Percentiles rank a stretch among this genome's conserved stretches.
phyloP scores from a whole-genome alignment of 2,113 vertebrate genomes.

The Pardalotus punctatus region DNA sequence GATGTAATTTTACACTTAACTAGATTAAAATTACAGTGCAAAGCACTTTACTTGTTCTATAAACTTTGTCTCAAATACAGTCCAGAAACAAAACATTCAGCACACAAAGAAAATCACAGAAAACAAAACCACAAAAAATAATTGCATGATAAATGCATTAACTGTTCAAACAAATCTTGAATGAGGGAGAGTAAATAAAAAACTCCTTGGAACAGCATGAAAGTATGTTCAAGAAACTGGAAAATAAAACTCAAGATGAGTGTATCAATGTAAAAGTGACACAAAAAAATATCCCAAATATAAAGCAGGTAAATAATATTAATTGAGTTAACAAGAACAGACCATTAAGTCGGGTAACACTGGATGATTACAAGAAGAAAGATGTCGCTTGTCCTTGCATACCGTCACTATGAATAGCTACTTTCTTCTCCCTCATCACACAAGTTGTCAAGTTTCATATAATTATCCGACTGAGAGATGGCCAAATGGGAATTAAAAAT shows the following conservation, averaged over 20 bases:
- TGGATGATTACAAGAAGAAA: background rate
- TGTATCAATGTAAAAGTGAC: background rate
- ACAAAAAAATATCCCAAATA: background rate
- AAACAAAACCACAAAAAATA: background rate
- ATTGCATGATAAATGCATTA: background rate
- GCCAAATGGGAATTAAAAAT: background rate
- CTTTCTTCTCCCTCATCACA: background rate
- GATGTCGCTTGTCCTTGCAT: background rate
- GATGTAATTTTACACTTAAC: constrained; percentile 38
- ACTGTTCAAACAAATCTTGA: background rate
- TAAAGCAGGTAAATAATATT: background rate
- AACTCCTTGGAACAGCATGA: background rate
- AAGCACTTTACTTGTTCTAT: background rate
- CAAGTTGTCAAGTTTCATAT: background rate
- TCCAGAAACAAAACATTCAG: background rate
- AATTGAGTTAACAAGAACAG: background rate
- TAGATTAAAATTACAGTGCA: constrained; percentile 35
- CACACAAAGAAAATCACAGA: background rate
- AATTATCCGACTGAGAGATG: background rate
- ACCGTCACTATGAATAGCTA: background rate
- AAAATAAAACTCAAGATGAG: background rate
- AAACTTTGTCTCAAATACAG: background rate
- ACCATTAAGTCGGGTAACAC: background rate
- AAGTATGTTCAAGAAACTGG: background rate
- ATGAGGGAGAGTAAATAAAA: background rate